These are phyloP conservation scores for Aurelia aurita DNA, from an alignment of 30 jellyfish, hydroid and myxozoan genomes.

Conservation along the genomic window DNA sequence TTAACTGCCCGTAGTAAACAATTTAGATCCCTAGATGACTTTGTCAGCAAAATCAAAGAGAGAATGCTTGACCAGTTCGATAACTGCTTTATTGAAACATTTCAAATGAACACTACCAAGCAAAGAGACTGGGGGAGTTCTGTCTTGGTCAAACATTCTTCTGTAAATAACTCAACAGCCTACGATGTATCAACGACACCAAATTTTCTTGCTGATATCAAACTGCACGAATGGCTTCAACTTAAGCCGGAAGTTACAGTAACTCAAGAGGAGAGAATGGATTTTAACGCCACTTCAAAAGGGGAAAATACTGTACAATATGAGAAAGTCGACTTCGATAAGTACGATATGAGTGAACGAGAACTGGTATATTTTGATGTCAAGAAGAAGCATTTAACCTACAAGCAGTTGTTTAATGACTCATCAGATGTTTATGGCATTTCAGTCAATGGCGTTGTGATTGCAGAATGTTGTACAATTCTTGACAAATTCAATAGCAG, in stretches of 20 bases:
- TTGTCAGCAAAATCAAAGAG: background rate
- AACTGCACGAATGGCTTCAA: conserved; percentile 33
- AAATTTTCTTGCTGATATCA: conserved; percentile 26
- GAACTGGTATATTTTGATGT: conserved; percentile 31
- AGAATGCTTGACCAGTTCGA: background rate
- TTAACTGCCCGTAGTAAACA: background rate
- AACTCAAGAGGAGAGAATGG: conserved; percentile 18
- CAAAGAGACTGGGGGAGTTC: no score
- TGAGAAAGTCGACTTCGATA: conserved; percentile 5
- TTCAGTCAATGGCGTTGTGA: conserved; percentile 18
- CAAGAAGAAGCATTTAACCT: background rate
- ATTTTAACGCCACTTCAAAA: background rate
- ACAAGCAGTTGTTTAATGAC: background rate
- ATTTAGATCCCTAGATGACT: conserved; percentile 5
- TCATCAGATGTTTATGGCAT: background rate
- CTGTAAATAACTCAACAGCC: background rate
- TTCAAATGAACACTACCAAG: background rate
- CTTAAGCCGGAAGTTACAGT: conserved; percentile 49
- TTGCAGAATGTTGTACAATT: conserved; percentile 28
- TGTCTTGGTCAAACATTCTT: background rate
- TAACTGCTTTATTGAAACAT: background rate
- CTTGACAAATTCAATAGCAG: background rate
- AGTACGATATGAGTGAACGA: conserved; percentile 21
- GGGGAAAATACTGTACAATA: conserved; percentile 8
- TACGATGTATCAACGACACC: conserved; percentile 23